phyloP scores from a whole-genome alignment of 2,113 vertebrate genomes.

The Tursiops truncatus region DNA sequence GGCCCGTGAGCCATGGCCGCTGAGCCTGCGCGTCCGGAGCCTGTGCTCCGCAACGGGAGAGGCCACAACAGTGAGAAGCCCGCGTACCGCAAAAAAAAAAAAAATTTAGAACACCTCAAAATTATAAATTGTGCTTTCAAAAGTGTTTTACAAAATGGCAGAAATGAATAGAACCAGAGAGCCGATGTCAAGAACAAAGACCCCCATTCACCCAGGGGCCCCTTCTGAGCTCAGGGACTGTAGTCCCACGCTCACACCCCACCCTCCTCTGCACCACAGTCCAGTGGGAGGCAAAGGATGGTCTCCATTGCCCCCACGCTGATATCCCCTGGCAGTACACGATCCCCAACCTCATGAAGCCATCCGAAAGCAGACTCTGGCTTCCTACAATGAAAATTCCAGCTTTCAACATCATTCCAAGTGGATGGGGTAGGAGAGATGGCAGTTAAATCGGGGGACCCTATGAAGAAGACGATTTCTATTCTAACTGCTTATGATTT shows the following conservation, averaged over 20 bases:
- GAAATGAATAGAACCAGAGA: not conserved
- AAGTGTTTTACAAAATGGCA: not conserved
- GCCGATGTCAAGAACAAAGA: not conserved
- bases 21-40: too few relatives aligned
- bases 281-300: not conserved
- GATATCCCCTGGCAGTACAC: not conserved
- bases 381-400: not conserved
- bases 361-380: not conserved
- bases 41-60: too few relatives aligned
- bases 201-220: not conserved
- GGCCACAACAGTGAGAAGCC: too few relatives aligned
- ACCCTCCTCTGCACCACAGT: not conserved
- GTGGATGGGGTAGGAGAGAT: too few relatives aligned
- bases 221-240: not conserved
- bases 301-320: not conserved
- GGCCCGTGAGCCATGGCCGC: too few relatives aligned
- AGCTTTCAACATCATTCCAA: not conserved
- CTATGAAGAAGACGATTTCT: not conserved
- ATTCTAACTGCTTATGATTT: not conserved
- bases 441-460: not conserved
- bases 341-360: not conserved
- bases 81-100: too few relatives aligned
- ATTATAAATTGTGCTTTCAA: not conserved
- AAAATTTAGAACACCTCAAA: not conserved
- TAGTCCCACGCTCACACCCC: not conserved